These are phyloP conservation scores for Epinephelus awoara DNA, from an alignment of 2,797 vertebrate genomes.

Conservation along the genomic window DNA sequence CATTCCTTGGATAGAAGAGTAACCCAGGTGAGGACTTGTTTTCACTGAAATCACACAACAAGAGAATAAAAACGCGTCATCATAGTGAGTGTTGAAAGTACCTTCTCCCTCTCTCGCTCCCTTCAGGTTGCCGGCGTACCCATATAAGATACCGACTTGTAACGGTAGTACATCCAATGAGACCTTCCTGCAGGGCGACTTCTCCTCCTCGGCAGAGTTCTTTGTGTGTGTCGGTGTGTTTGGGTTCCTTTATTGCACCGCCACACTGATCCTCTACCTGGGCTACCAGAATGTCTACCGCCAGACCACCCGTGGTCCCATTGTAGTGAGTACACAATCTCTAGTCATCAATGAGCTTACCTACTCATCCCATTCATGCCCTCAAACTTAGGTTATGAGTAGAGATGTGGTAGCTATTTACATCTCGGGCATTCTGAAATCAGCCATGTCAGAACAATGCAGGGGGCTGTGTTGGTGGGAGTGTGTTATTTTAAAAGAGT, in stretches of 20 bases:
- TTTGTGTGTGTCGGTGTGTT: constrained; percentile 94
- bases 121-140: constrained; percentile 83
- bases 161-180: fast-evolving
- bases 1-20: constrained; percentile 62
- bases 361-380: too few species aligned
- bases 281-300: constrained; percentile 92
- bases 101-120: background rate
- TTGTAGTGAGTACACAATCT: constrained; percentile 85
- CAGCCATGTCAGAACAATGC: too few species aligned
- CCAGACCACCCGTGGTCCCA: constrained; percentile 88
- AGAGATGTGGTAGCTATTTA: too few species aligned
- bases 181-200: constrained; percentile 89
- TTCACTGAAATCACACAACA: constrained; percentile 27
- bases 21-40: constrained; percentile 70
- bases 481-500: too few species aligned
- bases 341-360: background rate
- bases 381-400: too few species aligned
- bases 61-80: background rate
- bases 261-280: constrained; percentile 91
- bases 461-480: too few species aligned
- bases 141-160: constrained; percentile 76
- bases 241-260: constrained; percentile 93
- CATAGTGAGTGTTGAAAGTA: background rate
- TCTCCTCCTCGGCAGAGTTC: constrained; percentile 93
- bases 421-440: too few species aligned